Base-by-base conservation (phyloP, 1,140 invertebrate species). In the Sycophila sp. region DNA sequence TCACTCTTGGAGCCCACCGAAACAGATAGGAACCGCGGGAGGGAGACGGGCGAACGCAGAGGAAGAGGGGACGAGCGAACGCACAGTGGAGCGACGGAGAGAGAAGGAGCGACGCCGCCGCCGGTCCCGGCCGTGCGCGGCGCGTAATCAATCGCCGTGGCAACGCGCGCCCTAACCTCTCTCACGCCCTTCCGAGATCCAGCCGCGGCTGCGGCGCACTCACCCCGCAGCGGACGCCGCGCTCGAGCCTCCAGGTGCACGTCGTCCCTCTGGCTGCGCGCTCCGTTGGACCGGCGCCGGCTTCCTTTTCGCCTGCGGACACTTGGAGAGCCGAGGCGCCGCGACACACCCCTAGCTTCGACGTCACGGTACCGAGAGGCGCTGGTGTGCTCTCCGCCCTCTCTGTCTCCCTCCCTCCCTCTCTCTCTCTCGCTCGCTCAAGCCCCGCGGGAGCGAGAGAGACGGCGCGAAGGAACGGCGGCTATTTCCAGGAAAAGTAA, bases 161-260 rank as follows among this genome's bases (percentile, higher is more conserved):
- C 68, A 69, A 69, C 68, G 68, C 68, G 58, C 58, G 15, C 26
- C 51, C 51, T 70, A 70, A 70, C 68, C 68, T 70, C 59, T 4
- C 32, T 11, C 40, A 32, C n/a, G 17, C 60, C 8, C 17, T 22
- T 2, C 15, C 22, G 56, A 22, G 10, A 13, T 22, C 36, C 26
- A 15, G 17, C 4, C 38, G 11, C 7, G 38, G 22, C 17, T 22
- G 22, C 36, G 17, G 19, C 7, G 40, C 15, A 7, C 17, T 17
- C 24, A 19, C 42, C 17, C 30, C 26, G 15, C 15, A n/a, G 55
- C 4, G 32, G 15, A 1, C n/a, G n/a, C n/a, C n/a, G n/a, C n/a
- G 32, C 4, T 7, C 55, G 17, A 22, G n/a, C 17, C 13, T 36
- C 30, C 32, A 8, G 28, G 30, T 22, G 32, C 28, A 7, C n/a